Evolutionary conservation across 1,140 invertebrate species (phyloP).

Genomic region (Drosophila nannoptera): DNA sequence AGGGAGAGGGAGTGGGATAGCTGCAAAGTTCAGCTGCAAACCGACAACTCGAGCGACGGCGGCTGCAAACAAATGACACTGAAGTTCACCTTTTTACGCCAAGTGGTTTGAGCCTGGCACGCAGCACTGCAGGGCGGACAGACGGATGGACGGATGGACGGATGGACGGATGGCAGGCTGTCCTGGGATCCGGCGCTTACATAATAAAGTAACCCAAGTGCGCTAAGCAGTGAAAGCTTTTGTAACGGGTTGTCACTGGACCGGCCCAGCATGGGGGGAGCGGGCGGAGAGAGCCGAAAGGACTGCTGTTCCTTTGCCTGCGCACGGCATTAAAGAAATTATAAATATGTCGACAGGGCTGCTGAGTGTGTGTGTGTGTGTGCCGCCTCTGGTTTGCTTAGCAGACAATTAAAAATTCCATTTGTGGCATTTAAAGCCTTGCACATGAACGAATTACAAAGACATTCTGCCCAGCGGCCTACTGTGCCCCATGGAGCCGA

Average conservation of each 20-base stretch:
- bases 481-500: too few species aligned
- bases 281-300: too few species aligned
- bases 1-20: conserved; percentile 6
- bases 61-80: conserved; percentile 58
- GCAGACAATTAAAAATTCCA: conserved; percentile 58
- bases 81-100: conserved; percentile 57
- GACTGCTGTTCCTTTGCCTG: conserved; percentile 3
- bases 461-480: neutral
- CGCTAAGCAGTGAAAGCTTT: conserved; percentile 48
- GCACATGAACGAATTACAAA: conserved; percentile 35
- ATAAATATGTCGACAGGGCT: conserved; percentile 42
- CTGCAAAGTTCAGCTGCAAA: conserved; percentile 42
- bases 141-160: neutral
- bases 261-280: conserved; percentile 2
- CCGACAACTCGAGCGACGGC: conserved; percentile 28
- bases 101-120: conserved; percentile 23
- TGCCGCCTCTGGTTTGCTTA: conserved; percentile 21
- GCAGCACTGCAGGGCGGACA: neutral
- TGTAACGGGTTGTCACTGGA: conserved; percentile 41
- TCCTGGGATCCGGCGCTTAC: conserved; percentile 40
- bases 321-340: conserved; percentile 41
- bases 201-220: conserved; percentile 58
- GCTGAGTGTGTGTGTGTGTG: conserved; percentile 18
- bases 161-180: neutral
- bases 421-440: conserved; percentile 48